Evolutionary conservation across 2,888 invertebrate genomes (phyloP).

Genomic region (Drosophila percnosoma): DNA sequence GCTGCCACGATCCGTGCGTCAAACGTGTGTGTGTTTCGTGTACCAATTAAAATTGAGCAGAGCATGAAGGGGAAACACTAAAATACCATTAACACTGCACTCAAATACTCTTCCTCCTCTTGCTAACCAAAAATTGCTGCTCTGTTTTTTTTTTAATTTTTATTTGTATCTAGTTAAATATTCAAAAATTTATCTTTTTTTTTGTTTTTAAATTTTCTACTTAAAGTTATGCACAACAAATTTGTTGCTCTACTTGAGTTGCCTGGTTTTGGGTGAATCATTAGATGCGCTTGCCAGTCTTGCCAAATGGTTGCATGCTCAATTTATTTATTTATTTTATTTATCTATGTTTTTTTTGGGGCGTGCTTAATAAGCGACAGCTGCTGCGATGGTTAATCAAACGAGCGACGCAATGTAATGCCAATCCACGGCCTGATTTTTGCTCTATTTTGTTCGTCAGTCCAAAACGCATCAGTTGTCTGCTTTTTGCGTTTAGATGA

Average conservation of each 20-base stretch:
- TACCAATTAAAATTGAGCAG: constrained; percentile 52
- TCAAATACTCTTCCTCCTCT: neutral
- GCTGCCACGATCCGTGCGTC: constrained; percentile 35
- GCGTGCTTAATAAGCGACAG: constrained; percentile 49
- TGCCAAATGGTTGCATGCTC: constrained; percentile 62
- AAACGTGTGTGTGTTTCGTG: constrained; percentile 10
- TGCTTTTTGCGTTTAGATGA: neutral
- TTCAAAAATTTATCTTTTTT: neutral
- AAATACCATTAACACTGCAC: neutral
- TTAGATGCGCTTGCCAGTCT: constrained; percentile 14
- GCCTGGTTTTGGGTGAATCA: constrained; percentile 20
- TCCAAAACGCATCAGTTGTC: constrained; percentile 5
- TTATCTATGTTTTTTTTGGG: neutral
- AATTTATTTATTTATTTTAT: constrained; percentile 49
- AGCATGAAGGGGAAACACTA: constrained; percentile 1
- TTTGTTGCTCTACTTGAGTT: neutral
- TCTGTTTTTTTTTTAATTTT: too few species aligned
- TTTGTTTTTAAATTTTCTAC: neutral
- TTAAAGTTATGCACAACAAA: neutral
- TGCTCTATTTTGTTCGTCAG: neutral
- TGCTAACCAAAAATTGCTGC: neutral
- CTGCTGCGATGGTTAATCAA: constrained; percentile 72
- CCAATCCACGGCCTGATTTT: constrained; percentile 54
- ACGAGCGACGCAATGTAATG: constrained; percentile 66
- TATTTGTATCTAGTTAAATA: neutral